These are phyloP conservation scores for Oxycera nigricornis DNA, from an alignment of 2,888 invertebrate genomes.

Conservation along the genomic window DNA sequence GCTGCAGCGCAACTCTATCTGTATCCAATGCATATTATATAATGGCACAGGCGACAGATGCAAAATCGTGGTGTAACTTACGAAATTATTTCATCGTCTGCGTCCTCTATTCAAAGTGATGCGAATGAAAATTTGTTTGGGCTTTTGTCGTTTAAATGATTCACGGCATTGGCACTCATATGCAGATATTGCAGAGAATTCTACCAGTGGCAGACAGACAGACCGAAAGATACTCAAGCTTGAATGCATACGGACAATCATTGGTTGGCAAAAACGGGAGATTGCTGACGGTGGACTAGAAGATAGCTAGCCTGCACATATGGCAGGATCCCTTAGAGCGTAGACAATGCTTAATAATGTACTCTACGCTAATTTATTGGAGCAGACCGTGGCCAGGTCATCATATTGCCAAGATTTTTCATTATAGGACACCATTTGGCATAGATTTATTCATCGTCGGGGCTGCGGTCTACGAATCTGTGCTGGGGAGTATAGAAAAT, in stretches of 20 bases:
- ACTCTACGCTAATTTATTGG: conserved; percentile 32
- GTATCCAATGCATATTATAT: conserved; percentile 2
- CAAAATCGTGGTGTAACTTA: conserved; percentile 26
- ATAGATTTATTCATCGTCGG: conserved; percentile 12
- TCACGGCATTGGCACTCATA: conserved; percentile 19
- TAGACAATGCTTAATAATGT: conserved; percentile 31
- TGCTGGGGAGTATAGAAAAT: neutral
- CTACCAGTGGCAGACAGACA: neutral
- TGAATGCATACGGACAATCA: neutral
- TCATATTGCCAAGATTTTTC: conserved; percentile 19
- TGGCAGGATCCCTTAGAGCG: neutral
- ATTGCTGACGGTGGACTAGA: neutral
- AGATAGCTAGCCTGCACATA: neutral
- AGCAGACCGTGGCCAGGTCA: neutral
- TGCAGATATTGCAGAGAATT: conserved; percentile 18
- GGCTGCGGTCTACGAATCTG: neutral
- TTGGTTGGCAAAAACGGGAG: too few species aligned
- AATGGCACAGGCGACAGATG: conserved; percentile 13
- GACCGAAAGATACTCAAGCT: conserved; percentile 3
- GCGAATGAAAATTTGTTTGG: conserved; percentile 16
- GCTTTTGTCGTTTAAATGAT: conserved; percentile 31
- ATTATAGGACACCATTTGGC: conserved; percentile 36
- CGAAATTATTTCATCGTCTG: conserved; percentile 21
- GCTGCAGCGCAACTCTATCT: neutral
- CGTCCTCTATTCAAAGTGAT: neutral